Evolutionary conservation across 2,888 invertebrate genomes (phyloP), one percentile per base, ranked within the genome.

Genomic region (Asteroscopus sphinx): DNA sequence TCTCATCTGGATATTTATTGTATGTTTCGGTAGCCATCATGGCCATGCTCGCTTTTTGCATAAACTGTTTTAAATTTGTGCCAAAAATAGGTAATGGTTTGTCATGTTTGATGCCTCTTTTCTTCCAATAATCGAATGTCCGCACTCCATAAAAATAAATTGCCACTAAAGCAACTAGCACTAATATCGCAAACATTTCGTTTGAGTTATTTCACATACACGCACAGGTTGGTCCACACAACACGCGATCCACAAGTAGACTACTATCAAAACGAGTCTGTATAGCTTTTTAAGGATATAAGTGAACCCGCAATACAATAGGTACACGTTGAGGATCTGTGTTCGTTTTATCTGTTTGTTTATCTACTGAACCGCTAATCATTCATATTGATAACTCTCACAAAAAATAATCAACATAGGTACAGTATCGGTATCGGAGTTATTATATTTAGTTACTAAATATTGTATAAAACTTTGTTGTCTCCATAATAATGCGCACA

Each of bases 71-170:
- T 0, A 83, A 64, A 61, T 90, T 88, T 25, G 81, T 91, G 8
- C 92, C 93, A 7, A 92, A 39, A 26, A 84, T 86, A 1, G 89
- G 87, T 47, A 86, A 12, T 1, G 92, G 89, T 17, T 79, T 73
- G 28, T 88, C 91, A 86, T 91, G 83, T 83, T 90, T 89, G 0
- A 92, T 49, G 25, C 90, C 89, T 69, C 73, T 87, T 45, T 84
- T 85, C 56, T 85, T 87, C 92, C 92, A 93, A 63, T 92, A 92
- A 63, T 80, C 68, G 51, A 86, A 90, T 13, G 82, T 88, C 48
- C 83, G 72, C 11, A 82, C 80, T 49, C 91, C 87, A 68, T 88
- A 89, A 30, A 79, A 85, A 67, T 90, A 91, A 0, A 89, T 55
- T 3, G 72, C 17, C 46, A 80, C 59, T 39, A 87, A 26, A 46